Conservation (phyloP, 2,888 invertebrate species). For the Sicus ferrugineus region DNA sequence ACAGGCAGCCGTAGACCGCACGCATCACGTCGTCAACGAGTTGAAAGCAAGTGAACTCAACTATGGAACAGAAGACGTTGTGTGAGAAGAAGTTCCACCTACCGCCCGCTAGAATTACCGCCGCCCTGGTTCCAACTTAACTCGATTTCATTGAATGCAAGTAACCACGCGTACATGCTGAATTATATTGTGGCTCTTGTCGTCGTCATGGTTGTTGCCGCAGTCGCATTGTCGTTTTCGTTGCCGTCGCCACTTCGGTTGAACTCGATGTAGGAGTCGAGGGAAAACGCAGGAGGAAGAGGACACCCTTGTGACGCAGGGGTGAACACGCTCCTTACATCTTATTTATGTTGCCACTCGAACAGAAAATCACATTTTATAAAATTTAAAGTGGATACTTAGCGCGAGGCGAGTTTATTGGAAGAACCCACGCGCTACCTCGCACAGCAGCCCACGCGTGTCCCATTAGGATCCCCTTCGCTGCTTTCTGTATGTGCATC, state of each 20-base stretch:
- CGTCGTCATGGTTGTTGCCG: conserved; percentile 4
- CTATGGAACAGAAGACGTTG: conserved; percentile 7
- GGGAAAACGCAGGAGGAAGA: too few relatives aligned
- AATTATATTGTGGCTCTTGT: conserved; percentile 36
- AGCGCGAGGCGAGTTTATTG: conserved; percentile 8
- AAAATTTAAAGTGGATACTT: conserved; percentile 23
- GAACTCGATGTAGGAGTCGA: too few relatives aligned
- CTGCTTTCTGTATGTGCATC: neutral
- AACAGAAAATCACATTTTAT: conserved; percentile 33
- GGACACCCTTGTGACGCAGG: neutral
- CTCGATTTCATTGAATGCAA: conserved; percentile 31
- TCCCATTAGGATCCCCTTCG: too few relatives aligned
- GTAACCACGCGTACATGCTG: conserved; percentile 33
- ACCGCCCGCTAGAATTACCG: neutral
- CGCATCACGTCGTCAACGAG: neutral
- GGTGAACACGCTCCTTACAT: conserved; percentile 36
- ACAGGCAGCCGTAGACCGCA: too few relatives aligned
- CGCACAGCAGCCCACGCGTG: neutral
- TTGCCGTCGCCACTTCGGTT: neutral
- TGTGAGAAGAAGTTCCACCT: neutral
- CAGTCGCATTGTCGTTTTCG: neutral
- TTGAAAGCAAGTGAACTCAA: neutral
- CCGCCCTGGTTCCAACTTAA: neutral
- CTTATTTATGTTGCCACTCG: conserved; percentile 34
- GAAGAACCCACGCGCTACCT: neutral